Evolutionary conservation across 2,113 vertebrate species (phyloP), one percentile per base, ranked within the genome.

Genomic region (Ancistrus triradiatus): DNA sequence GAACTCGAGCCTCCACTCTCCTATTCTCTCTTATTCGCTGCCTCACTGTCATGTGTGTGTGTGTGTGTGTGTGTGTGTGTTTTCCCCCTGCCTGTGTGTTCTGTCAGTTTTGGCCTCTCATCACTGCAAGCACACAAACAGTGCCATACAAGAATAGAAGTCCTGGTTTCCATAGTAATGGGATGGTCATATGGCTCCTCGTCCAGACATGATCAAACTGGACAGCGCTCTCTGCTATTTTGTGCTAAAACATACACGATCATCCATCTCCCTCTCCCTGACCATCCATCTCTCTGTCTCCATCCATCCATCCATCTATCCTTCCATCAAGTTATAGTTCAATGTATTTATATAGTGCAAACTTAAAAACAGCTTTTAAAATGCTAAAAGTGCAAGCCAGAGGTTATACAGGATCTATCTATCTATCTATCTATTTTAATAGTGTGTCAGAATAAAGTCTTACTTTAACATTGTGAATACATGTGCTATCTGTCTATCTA

Each of bases 81-180:
- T n/a, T n/a, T n/a, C n/a, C n/a, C n/a, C n/a, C n/a, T n/a, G 60
- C 68, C 21, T 62, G 63, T 50, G 44, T 42, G 51, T 77, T 80
- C 78, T 82, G 80, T 85, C 80, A 84, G 79, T 77, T 78, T 72
- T 77, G 79, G 71, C 84, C 73, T 79, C 80, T 81, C 74, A 72
- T 83, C 84, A 81, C 78, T 66, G 73, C 71, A 69, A 73, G 75
- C 66, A 80, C 74, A 80, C 80, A 78, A 78, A 79, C 72, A 70
- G 73, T 48, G 78, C 63, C 76, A 80, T 73, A 74, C 77, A 79
- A 83, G 81, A 85, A 85, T 79, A 85, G 83, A 86, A 78, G 73
- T 74, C 76, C 78, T 83, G 80, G 83, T 87, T 89, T 84, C 83
- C 83, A 86, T 84, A 86, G 85, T 84, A 85, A 88, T 81, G 76